These are phyloP conservation scores for Ashinkailepas kermadecensis DNA, from an alignment of 2,888 invertebrate genomes.

Conservation along the genomic window DNA sequence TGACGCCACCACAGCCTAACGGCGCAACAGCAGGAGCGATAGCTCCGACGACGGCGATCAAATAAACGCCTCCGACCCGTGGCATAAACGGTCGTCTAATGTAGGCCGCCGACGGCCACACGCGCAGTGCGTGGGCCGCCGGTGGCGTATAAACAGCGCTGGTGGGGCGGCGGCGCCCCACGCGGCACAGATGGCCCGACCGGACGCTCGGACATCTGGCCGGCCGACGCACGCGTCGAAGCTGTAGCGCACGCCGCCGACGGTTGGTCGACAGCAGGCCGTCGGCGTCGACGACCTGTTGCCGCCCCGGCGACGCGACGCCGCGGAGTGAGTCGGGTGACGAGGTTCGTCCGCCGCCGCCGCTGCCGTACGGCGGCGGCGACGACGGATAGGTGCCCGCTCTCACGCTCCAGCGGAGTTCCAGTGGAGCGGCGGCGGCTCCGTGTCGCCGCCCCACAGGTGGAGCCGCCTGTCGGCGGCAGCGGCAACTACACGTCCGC, in stretches of 20 bases:
- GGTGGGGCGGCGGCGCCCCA: no score
- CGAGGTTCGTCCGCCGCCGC: no score
- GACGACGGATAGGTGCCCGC: no score
- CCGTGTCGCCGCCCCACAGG: no score
- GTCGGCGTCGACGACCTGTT: neutral
- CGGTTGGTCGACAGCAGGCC: neutral
- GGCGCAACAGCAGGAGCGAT: neutral
- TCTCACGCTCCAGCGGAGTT: no score
- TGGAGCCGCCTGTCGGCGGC: no score
- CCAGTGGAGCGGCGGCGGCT: no score
- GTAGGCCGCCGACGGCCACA: neutral
- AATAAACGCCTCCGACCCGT: neutral
- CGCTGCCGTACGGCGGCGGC: no score
- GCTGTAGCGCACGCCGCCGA: neutral
- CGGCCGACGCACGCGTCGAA: neutral
- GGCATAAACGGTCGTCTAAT: neutral
- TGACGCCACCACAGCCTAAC: neutral
- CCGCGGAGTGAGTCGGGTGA: neutral
- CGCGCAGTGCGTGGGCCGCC: neutral
- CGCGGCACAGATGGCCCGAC: neutral
- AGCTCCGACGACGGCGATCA: neutral
- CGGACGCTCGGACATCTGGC: neutral
- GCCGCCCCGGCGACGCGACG: neutral
- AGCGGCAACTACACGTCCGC: no score
- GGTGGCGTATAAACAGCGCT: no score